Evolutionary conservation across 2,888 invertebrate species (phyloP), one percentile per base, ranked within the genome.

Genomic region (Pyrocoelia pectoralis): DNA sequence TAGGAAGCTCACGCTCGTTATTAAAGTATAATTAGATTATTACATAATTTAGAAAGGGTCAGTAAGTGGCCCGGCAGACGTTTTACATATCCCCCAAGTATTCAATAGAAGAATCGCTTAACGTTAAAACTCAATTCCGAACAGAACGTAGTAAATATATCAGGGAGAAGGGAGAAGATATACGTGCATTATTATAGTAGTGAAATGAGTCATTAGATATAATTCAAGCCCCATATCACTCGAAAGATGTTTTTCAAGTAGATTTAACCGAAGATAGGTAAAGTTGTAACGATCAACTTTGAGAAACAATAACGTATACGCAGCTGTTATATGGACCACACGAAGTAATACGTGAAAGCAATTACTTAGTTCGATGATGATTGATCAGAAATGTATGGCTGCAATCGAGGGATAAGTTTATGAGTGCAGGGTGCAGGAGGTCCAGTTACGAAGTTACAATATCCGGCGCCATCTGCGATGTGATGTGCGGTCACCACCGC

Each of bases 21-120:
- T 79, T 78, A 78, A 76, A 75, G 74, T 78, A 76, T 80, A 80
- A 80, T 80, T 78, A 75, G 78, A 80, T 80, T 80, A 79, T 74
- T 73, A 76, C 74, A 74, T 76, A 76, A 78, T 78, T 78, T 77
- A 70, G 68, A 73, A 76, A 73, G 77, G 78, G 79, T 79, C 79
- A 78, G 70, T 66, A 43, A 61, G 59, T 67, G 54, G 62, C 56
- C 41, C 50, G 54, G 48, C 58, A 48, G 57, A 12, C 53, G 56
- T n/a, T 56, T 19, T 49, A 14, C 51, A 46, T 41, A 10, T 58
- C 63, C 50, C 46, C 24, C 24, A 24, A 24, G 24, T 18, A 53
- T 43, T 43, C 49, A 46, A 19, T 13, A 46, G 43, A 55, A 38
- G 49, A 61, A 63, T 63, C 63, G 58, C 64, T 64, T 64, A 59